Percentiles rank a stretch among this genome's conserved stretches.
phyloP scores from a whole-genome alignment of 2,113 vertebrate species.

The Zosterops pallidus region DNA sequence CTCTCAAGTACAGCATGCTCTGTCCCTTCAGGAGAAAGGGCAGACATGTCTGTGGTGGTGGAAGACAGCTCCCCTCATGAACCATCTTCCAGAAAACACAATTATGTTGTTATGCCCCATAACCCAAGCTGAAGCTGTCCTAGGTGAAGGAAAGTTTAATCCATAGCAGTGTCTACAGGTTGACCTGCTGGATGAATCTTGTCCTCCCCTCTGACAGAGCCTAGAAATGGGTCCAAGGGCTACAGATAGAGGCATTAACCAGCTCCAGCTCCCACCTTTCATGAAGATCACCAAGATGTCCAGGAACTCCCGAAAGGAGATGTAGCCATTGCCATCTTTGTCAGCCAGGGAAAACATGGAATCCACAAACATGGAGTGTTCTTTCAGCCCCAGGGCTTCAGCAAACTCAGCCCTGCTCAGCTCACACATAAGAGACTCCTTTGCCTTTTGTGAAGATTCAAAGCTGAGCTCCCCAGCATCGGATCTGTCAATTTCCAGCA shows the following conservation, averaged over 20 bases:
- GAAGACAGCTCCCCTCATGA: background rate
- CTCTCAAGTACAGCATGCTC: background rate
- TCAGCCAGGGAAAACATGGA: slow-evolving; percentile 96
- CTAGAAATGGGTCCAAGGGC: background rate
- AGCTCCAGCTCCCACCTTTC: slow-evolving; percentile 82
- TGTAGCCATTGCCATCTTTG: slow-evolving; percentile 94
- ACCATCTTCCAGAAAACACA: background rate
- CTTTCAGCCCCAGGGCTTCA: slow-evolving; percentile 86
- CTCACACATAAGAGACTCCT: slow-evolving; percentile 87
- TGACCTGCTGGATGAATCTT: background rate
- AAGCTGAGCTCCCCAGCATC: slow-evolving; percentile 80
- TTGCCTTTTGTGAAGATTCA: slow-evolving; percentile 77
- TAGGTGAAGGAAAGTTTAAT: background rate
- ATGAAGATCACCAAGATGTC: slow-evolving; percentile 95
- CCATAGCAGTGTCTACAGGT: background rate
- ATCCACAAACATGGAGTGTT: slow-evolving; percentile 89
- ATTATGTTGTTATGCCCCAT: background rate
- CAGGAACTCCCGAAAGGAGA: slow-evolving; percentile 94
- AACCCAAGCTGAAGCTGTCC: background rate
- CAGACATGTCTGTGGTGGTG: background rate
- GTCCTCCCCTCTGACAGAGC: background rate
- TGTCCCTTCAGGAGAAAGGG: background rate
- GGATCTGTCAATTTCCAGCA: slow-evolving; percentile 85
- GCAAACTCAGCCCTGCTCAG: slow-evolving; percentile 90
- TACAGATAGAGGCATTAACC: background rate